Evolutionary conservation across 1,140 invertebrate species (phyloP), one percentile per base, ranked within the genome.

Genomic region (Apis florea): DNA sequence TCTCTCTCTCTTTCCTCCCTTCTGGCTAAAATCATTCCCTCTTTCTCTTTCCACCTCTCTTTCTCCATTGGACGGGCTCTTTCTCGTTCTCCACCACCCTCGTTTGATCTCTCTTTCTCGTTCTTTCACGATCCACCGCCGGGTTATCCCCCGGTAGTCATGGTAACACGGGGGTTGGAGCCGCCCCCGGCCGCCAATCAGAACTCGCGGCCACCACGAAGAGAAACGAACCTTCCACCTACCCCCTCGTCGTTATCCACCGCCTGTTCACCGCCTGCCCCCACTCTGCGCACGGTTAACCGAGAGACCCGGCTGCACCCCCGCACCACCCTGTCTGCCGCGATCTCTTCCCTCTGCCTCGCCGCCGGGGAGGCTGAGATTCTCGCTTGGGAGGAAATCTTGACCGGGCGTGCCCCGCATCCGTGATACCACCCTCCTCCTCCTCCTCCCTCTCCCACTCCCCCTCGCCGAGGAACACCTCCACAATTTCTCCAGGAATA

Each of bases 351-450:
- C 80, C 82, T 83, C 83, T 79, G 61, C 79, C 78, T 82, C 78
- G 87, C 84, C 82, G 85, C 86, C 89, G 89, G 90, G 90, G 88
- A 89, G 89, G 92, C 92, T 92, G 93, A 92, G 92, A 93, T 93
- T 93, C 92, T 90, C 91, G 92, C 91, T 92, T 90, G 92, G 92
- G 89, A 93, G 93, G 82, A 93, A 93, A 93, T 93, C 93, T 93
- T 93, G 92, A 93, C 93, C 93, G 93, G 92, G 93, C 93, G 93
- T 93, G 93, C 93, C 93, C 92, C 87, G 93, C 91, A 93, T 94
- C 90, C 85, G 73, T 91, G 92, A 93, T 93, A 90, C 91, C 90
- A 92, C 90, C 90, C 89, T 79, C 82, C 79, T 40, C 2, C 69
- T n/a, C n/a, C n/a, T n/a, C 13, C 31, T 24, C 58, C 51, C 82